Conservation (phyloP, 1,140 invertebrate species). For the Pachypeltis micranthus region DNA sequence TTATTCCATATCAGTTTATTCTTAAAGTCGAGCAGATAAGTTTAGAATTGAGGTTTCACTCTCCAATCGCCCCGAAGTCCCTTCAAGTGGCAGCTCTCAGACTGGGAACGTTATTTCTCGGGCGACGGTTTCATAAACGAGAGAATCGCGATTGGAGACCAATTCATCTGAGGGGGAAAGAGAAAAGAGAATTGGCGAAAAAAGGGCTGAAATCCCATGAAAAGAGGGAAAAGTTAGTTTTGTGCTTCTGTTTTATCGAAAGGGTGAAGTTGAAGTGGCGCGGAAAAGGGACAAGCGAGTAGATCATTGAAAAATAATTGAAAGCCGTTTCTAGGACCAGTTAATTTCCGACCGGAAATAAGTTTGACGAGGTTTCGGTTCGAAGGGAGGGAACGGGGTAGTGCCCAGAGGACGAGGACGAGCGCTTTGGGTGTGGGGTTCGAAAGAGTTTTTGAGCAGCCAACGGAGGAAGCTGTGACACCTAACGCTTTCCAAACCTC, state of each 20-base stretch:
- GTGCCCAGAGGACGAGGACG: background rate
- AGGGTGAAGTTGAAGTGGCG: background rate
- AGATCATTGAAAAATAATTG: slow-evolving; percentile 17
- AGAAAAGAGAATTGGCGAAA: too few species aligned
- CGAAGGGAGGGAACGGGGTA: background rate
- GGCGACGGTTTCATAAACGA: too few species aligned
- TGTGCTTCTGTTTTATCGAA: slow-evolving; percentile 4
- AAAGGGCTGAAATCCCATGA: too few species aligned
- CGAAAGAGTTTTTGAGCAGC: too few species aligned
- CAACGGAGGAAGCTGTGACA: background rate
- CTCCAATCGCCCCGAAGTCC: too few species aligned
- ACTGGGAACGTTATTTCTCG: too few species aligned
- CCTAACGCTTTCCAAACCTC: background rate
- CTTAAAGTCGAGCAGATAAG: too few species aligned
- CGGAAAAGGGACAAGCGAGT: background rate
- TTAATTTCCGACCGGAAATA: slow-evolving; percentile 16
- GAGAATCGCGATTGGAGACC: too few species aligned
- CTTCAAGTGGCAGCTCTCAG: too few species aligned
- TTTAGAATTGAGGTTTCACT: too few species aligned
- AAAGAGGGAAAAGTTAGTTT: slow-evolving; percentile 4
- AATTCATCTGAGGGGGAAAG: too few species aligned
- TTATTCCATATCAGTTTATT: too few species aligned
- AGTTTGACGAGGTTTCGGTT: slow-evolving; percentile 12
- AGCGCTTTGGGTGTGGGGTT: background rate
- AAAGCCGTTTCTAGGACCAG: slow-evolving; percentile 8